A percentile compares a stretch with the other conserved stretches of the same genome.
phyloP scores from a whole-genome alignment of 1,140 invertebrate species.

The Pogonognathellus flavescens region DNA sequence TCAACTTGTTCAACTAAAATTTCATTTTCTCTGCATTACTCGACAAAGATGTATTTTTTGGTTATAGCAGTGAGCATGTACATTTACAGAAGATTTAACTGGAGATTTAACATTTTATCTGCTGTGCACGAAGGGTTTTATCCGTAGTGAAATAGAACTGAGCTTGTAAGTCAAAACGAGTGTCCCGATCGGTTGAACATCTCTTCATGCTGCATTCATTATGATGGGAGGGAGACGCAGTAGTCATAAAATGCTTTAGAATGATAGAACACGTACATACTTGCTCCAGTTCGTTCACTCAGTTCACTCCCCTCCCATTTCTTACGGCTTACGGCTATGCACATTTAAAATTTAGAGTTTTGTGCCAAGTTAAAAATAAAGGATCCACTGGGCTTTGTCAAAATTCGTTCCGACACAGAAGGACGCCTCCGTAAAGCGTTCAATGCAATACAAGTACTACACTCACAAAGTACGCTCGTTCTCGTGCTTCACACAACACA shows the following conservation, averaged over 20 bases:
- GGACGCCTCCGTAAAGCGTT: not conserved
- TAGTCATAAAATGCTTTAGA: conserved; percentile 43
- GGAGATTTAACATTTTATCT: too few relatives aligned
- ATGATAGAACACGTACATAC: conserved; percentile 28
- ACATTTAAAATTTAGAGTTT: conserved; percentile 32
- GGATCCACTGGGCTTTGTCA: conserved; percentile 31
- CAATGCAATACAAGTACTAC: not conserved
- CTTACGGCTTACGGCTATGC: not conserved
- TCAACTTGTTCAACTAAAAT: too few relatives aligned
- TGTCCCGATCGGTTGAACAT: not conserved
- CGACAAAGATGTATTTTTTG: too few relatives aligned
- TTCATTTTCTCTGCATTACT: too few relatives aligned
- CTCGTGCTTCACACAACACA: not conserved
- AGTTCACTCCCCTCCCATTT: not conserved
- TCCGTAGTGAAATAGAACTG: not conserved
- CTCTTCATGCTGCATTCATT: conserved; percentile 41
- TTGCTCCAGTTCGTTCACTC: conserved; percentile 3
- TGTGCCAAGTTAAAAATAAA: conserved; percentile 25
- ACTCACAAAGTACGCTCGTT: not conserved
- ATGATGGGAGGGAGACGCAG: conserved; percentile 8
- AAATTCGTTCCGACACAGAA: conserved; percentile 35
- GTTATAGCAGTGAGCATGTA: too few relatives aligned
- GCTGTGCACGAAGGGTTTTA: too few relatives aligned
- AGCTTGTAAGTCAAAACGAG: not conserved
- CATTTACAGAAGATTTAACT: too few relatives aligned